Evolutionary conservation across 2,797 vertebrate species (phyloP), one percentile per base, ranked within the genome.

Genomic region (Acestrorhynchus altus): DNA sequence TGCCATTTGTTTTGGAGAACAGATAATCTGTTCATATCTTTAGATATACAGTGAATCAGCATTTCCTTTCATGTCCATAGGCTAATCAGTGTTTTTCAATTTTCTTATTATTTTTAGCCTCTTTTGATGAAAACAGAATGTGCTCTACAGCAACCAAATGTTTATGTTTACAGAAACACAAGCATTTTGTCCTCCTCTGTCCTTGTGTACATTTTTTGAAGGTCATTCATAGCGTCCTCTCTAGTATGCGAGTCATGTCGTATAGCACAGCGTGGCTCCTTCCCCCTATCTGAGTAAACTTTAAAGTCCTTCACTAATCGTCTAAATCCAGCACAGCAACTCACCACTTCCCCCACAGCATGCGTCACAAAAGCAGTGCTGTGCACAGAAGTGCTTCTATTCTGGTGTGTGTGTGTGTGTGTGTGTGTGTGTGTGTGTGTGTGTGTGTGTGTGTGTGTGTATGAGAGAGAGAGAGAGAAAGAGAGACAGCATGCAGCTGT

Each of bases 321-420:
- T 85, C 90, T 91, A 93, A 93, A 92, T 92, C 81, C 83, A 91
- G 88, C 88, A 74, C 87, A 85, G 89, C 87, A 87, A 87, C 89
- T 86, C 87, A 91, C 64, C 76, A 80, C 85, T 83, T 85, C 78
- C 73, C 67, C 44, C 28, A 83, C 74, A 66, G 78, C 72, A 73
- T 81, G 67, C 74, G 81, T 84, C 86, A 76, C 75, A 26, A 77
- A 68, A 74, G 52, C 60, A 69, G 52, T 57, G 75, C 56, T 74
- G 73, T 77, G 74, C 69, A 74, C 79, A 81, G 71, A 72, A 79
- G 83, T 70, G 76, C 75, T 84, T 85, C 83, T 88, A 83, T 85
- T 85, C 74, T 78, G 60, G 82, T 76, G 70, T 68, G 57, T 76
- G 60, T 57, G 59, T 72, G 69, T 74, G 54, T 39, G 49, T 68